A percentile compares a stretch with the other conserved stretches of the same genome.
Evolutionary conservation across 2,113 vertebrate genomes (phyloP).

Genomic region (Phasianus colchicus): DNA sequence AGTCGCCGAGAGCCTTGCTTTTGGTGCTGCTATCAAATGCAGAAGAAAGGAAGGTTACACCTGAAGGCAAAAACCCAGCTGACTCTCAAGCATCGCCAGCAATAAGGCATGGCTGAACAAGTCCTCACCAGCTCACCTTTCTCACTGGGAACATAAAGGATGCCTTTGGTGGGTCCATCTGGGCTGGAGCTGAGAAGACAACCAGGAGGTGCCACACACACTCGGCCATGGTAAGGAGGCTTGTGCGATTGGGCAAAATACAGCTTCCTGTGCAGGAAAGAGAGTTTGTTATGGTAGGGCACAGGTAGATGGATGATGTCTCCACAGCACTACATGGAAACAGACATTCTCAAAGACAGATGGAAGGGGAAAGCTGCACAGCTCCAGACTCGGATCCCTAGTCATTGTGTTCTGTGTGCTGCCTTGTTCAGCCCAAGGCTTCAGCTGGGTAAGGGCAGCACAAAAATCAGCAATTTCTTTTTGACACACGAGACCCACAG

Average conservation of each 20-base stretch:
- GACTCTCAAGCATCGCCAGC: background rate
- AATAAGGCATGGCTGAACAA: rapidly evolving
- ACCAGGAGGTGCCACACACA: constrained; percentile 87
- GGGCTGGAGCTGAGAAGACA: constrained; percentile 89
- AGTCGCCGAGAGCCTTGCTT: constrained; percentile 79
- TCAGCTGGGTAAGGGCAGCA: background rate
- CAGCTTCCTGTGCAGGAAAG: constrained; percentile 83
- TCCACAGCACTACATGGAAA: background rate
- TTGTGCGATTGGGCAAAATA: constrained; percentile 90
- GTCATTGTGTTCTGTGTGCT: background rate
- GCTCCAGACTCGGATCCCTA: background rate
- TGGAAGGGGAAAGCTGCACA: background rate
- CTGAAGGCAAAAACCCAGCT: rapidly evolving
- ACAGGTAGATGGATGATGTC: background rate
- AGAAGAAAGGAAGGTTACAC: background rate
- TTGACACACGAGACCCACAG: background rate
- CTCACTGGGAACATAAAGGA: constrained; percentile 87
- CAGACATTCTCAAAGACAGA: background rate
- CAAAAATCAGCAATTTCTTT: background rate
- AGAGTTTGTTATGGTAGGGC: background rate
- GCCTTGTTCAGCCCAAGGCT: background rate
- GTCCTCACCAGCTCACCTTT: constrained; percentile 74
- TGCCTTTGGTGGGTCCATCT: constrained; percentile 89
- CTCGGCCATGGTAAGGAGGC: constrained; percentile 90
- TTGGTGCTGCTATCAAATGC: constrained; percentile 37